These are phyloP conservation scores for Sceliomorpha sp. DNA, from an alignment of 2,888 invertebrate species.

Conservation along the genomic window DNA sequence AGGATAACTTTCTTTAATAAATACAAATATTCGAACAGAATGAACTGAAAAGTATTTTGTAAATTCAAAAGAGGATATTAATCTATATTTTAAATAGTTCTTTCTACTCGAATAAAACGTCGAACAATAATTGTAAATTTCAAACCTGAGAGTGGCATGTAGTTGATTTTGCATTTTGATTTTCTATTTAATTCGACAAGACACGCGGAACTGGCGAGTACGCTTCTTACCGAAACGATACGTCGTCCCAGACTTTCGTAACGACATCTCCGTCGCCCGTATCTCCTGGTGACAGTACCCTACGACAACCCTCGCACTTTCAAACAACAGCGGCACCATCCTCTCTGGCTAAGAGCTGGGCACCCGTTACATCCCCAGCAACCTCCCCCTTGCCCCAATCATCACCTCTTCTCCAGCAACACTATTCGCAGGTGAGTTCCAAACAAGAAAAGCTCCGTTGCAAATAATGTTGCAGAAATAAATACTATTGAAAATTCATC, in stretches of 20 bases:
- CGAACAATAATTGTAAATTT: too few relatives aligned
- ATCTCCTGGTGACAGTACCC: constrained; percentile 73
- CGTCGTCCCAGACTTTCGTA: constrained; percentile 58
- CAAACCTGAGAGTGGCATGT: too few relatives aligned
- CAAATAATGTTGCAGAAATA: too few relatives aligned
- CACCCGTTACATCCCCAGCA: constrained; percentile 81
- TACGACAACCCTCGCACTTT: constrained; percentile 72
- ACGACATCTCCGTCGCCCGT: constrained; percentile 69
- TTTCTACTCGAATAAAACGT: too few relatives aligned
- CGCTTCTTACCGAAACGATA: constrained; percentile 73
- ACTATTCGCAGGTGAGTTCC: constrained; percentile 48
- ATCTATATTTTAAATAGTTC: too few relatives aligned
- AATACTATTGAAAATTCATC: too few relatives aligned
- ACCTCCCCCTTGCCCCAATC: constrained; percentile 75
- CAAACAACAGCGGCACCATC: constrained; percentile 58
- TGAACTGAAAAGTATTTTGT: too few relatives aligned
- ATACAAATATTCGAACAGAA: too few relatives aligned
- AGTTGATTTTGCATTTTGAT: too few relatives aligned
- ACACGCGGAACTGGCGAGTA: constrained; percentile 74
- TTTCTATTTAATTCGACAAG: constrained; percentile 59
- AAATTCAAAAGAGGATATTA: too few relatives aligned
- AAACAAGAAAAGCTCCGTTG: not conserved
- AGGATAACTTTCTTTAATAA: too few relatives aligned
- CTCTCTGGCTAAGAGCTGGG: constrained; percentile 75
- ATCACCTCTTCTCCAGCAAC: constrained; percentile 57